phyloP scores from a whole-genome alignment of 2,888 invertebrate genomes.

The Microctonus brassicae region DNA sequence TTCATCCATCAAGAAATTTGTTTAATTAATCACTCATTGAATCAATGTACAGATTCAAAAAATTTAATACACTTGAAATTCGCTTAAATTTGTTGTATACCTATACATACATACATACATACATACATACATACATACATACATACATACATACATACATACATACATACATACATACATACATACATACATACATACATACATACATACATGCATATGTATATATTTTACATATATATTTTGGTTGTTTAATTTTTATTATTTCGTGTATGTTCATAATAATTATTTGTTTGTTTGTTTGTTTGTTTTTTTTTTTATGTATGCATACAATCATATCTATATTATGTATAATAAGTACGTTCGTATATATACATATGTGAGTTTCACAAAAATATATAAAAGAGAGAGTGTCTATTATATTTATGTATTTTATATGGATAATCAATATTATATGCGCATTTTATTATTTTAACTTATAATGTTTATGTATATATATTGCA shows the following conservation, averaged over 20 bases:
- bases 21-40: too few species aligned
- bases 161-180: too few species aligned
- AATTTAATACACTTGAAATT: too few species aligned
- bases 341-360: constrained; percentile 51
- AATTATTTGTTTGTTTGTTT: constrained; percentile 15
- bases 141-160: too few species aligned
- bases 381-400: constrained; percentile 70
- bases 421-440: constrained; percentile 46
- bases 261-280: constrained; percentile 22
- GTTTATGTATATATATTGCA: constrained; percentile 43
- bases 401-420: constrained; percentile 61
- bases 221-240: constrained; percentile 23
- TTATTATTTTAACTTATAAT: constrained; percentile 5
- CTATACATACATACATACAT: too few species aligned
- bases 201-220: too few species aligned
- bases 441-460: constrained; percentile 50
- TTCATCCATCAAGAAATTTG: too few species aligned
- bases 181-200: too few species aligned
- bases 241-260: constrained; percentile 15
- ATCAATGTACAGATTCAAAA: too few species aligned
- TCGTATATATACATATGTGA: constrained; percentile 66
- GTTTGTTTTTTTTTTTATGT: too few species aligned
- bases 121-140: too few species aligned
- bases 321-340: constrained; percentile 21
- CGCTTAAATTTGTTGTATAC: too few species aligned